phyloP scores from a whole-genome alignment of 2,888 invertebrate species.

The Philhelius pedissequus region DNA sequence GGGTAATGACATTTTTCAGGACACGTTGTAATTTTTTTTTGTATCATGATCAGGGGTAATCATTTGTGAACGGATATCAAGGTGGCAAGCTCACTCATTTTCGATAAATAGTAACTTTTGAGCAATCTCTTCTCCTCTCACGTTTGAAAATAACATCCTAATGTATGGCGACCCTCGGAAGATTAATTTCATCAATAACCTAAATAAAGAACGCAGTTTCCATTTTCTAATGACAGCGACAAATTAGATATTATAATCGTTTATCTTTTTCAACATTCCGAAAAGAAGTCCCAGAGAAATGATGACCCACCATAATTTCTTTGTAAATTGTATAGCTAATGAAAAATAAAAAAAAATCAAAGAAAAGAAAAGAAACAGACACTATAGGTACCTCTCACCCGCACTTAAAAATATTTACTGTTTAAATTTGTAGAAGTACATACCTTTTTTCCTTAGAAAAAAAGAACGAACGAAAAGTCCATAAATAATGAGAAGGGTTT shows the following conservation, averaged over 20 bases:
- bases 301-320: neutral
- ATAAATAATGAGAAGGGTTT: constrained; percentile 21
- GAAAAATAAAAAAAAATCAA: neutral
- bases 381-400: neutral
- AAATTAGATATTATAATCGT: constrained; percentile 13
- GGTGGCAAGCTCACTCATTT: neutral
- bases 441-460: neutral
- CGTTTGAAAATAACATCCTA: neutral
- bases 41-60: neutral
- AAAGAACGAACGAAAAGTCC: neutral
- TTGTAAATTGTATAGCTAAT: neutral
- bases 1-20: constrained; percentile 12
- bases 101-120: neutral
- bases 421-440: neutral
- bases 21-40: constrained; percentile 22
- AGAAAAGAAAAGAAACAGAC: neutral
- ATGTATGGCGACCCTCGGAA: neutral
- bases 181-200: neutral
- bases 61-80: neutral
- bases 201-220: neutral
- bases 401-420: neutral
- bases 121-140: neutral
- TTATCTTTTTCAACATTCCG: neutral
- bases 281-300: neutral
- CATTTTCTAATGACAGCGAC: neutral